Conservation (phyloP, 2,113 vertebrate species). For the Echinops telfairi region DNA sequence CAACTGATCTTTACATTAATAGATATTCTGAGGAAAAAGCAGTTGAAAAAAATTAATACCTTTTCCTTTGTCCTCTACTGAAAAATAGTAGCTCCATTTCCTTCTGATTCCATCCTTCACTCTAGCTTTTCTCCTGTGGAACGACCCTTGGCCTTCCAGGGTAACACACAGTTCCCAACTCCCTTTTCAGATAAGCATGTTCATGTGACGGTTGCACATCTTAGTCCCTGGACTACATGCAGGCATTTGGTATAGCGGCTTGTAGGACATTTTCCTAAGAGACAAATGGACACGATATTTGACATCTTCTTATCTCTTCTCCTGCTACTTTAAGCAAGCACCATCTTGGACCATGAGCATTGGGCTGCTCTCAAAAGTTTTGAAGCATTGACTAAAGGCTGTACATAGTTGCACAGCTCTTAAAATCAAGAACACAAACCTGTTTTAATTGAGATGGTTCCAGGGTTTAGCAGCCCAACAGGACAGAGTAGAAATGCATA, state of each 20-base stretch:
- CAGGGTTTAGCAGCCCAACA: no score
- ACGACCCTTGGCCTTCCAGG: neutral
- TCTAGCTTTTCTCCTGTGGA: neutral
- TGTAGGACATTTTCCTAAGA: neutral
- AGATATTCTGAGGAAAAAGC: neutral
- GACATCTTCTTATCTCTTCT: neutral
- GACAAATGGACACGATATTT: neutral
- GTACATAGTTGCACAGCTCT: neutral
- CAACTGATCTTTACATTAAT: neutral
- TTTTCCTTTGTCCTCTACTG: constrained; percentile 18
- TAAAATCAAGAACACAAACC: no score
- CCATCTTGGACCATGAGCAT: neutral
- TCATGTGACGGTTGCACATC: no score
- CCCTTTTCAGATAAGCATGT: neutral
- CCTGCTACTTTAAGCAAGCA: neutral
- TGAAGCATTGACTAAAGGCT: neutral
- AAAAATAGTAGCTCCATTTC: neutral
- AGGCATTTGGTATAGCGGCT: neutral
- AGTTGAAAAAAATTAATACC: neutral
- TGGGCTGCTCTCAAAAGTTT: no score
- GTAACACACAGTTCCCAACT: neutral
- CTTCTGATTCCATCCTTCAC: neutral
- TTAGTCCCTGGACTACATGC: neutral
- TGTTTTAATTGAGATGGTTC: no score
- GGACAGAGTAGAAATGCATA: no score